Conservation (phyloP, 1,140 invertebrate genomes). For the Octopus sinensis region DNA sequence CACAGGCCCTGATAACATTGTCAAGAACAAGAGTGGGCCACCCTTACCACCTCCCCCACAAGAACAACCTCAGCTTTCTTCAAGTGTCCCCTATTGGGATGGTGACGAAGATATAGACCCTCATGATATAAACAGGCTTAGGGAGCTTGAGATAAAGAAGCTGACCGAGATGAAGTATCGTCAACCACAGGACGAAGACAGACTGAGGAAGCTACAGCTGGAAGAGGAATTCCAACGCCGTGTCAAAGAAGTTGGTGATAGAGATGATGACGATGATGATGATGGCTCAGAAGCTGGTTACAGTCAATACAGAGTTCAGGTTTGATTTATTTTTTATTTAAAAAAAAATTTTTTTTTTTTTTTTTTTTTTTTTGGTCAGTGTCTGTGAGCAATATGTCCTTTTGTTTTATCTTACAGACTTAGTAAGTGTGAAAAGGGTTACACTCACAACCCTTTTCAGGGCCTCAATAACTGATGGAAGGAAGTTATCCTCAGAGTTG, state of each 20-base stretch:
- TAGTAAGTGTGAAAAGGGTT: too few species aligned
- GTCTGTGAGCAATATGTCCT: too few species aligned
- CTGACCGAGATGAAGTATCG: constrained; percentile 45
- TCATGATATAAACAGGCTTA: constrained; percentile 37
- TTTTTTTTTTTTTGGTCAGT: neutral
- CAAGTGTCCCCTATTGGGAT: constrained; percentile 48
- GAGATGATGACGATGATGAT: constrained; percentile 45
- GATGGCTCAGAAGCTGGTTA: constrained; percentile 27
- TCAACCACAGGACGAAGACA: constrained; percentile 48
- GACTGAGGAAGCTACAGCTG: constrained; percentile 46
- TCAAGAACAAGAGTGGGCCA: too few species aligned
- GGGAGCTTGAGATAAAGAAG: constrained; percentile 48
- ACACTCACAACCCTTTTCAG: too few species aligned
- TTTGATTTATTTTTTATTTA: neutral
- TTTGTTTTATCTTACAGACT: too few species aligned
- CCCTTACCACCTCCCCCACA: too few species aligned
- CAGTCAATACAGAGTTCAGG: constrained; percentile 1
- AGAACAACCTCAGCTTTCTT: neutral
- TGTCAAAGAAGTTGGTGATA: constrained; percentile 45
- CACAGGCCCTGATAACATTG: too few species aligned
- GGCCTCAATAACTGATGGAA: too few species aligned
- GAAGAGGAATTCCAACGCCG: constrained; percentile 55
- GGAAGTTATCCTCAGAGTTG: too few species aligned
- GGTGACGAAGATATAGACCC: constrained; percentile 47
- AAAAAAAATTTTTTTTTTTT: neutral